A percentile compares a stretch with the other conserved stretches of the same genome.
phyloP scores from a whole-genome alignment of 2,113 vertebrate genomes.

The Vombatus ursinus region DNA sequence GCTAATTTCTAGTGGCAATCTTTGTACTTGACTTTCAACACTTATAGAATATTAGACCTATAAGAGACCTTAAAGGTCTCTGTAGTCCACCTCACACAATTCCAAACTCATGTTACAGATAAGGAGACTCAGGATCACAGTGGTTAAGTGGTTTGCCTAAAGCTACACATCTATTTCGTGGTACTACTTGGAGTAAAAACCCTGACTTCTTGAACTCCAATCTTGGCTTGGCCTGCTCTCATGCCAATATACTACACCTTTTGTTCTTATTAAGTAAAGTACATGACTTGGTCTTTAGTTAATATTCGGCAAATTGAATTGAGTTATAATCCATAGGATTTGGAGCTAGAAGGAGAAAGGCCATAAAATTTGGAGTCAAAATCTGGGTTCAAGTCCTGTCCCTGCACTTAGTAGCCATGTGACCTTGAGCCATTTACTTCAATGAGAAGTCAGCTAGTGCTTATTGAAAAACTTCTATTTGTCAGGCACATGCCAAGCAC shows the following conservation, averaged over 20 bases:
- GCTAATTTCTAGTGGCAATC: constrained; percentile 31
- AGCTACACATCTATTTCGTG: not conserved
- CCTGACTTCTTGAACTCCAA: not conserved
- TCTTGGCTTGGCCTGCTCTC: not conserved
- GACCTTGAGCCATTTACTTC: not conserved
- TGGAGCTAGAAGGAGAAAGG: not conserved
- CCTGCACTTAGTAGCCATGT: not conserved
- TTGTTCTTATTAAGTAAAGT: not conserved
- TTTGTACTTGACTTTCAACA: constrained; percentile 42
- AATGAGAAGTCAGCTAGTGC: not conserved
- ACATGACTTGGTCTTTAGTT: not conserved
- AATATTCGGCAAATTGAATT: not conserved
- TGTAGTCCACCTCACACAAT: not conserved
- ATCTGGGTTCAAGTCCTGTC: not conserved
- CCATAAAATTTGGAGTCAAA: not conserved
- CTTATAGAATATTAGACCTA: constrained; percentile 33
- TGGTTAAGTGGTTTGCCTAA: not conserved
- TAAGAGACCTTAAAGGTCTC: not conserved
- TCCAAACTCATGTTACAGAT: constrained; percentile 4
- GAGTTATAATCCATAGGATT: not conserved
- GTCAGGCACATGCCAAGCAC: not conserved
- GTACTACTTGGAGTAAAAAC: not conserved
- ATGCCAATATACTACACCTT: not conserved
- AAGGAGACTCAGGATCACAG: constrained; percentile 18
- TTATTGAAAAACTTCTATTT: not conserved